These are phyloP conservation scores for Corythornis vintsioides DNA, from an alignment of 2,113 vertebrate species.

Conservation along the genomic window DNA sequence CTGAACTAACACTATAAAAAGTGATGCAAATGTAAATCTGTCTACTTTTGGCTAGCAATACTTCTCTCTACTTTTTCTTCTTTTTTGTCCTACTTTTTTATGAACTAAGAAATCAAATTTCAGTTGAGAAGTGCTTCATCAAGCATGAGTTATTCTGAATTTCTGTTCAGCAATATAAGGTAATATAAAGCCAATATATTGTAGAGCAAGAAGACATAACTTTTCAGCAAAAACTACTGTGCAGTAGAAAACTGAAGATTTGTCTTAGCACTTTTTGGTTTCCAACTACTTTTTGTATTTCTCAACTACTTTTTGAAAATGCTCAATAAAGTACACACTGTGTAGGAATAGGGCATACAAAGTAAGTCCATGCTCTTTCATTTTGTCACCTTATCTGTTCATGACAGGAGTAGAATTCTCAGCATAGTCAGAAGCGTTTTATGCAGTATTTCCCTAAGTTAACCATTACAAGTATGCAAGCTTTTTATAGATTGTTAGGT, in stretches of 20 bases:
- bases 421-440: background rate
- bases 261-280: background rate
- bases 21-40: slow-evolving; percentile 29
- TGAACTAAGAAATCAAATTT: slow-evolving; percentile 49
- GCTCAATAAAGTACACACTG: background rate
- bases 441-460: background rate
- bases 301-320: background rate
- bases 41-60: slow-evolving; percentile 12
- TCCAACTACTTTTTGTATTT: background rate
- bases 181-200: slow-evolving; percentile 2
- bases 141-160: background rate
- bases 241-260: background rate
- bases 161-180: slow-evolving; percentile 15
- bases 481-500: background rate
- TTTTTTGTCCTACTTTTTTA: background rate
- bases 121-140: slow-evolving; percentile 19
- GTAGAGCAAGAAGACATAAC: background rate
- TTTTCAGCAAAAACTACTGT: slow-evolving; percentile 11
- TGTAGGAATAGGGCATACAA: background rate
- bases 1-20: slow-evolving; percentile 33
- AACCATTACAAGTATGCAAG: background rate
- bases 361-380: background rate
- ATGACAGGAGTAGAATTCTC: background rate
- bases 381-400: background rate
- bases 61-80: background rate